Evolutionary conservation across 2,113 vertebrate genomes (phyloP), one percentile per base, ranked within the genome.

Genomic region (Carassius auratus): DNA sequence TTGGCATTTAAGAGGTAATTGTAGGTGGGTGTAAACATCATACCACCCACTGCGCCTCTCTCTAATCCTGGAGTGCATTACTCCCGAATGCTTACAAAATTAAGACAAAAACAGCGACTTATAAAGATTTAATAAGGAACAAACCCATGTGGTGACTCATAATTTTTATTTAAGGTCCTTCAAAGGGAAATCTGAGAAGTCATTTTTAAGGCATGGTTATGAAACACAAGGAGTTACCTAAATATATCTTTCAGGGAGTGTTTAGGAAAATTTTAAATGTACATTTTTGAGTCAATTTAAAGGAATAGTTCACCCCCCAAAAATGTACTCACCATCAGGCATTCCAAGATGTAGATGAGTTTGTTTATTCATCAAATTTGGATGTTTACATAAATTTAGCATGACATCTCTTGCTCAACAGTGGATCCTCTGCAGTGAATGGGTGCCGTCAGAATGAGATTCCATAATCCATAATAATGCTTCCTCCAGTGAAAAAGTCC

Each of bases 71-170:
- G 48, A 68, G 33, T 38, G 38, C 8, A 59, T 73, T 84, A 61
- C 13, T 64, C 78, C 57, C 7, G 9, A 62, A 81, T 6, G 8
- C 50, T 71, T 81, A 81, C 12, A 62, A 48, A 85, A 81, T 76
- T 38, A 26, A 30, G 48, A 84, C 52, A 36, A 85, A 85, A 76
- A 77, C 77, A 81, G 61, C 14, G 62, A 84, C 62, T 84, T 86
- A 84, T 88, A 75, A 62, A 84, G 61, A 81, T 84, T 86, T 48
- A 84, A 86, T 88, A 84, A 84, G 21, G 48, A 30, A 33, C 80
- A 79, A 78, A 84, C 33, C 52, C 82, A 76, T 84, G 76, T 26
- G 15, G 26, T 83, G 68, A 88, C 36, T 86, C 81, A 84, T 73
- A 30, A 21, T 68, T 83, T 48, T 75, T 0, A 55, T 85, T 86